These are phyloP conservation scores for Meloidogyne hapla DNA, from an alignment of 1,140 invertebrate genomes.

Conservation along the genomic window DNA sequence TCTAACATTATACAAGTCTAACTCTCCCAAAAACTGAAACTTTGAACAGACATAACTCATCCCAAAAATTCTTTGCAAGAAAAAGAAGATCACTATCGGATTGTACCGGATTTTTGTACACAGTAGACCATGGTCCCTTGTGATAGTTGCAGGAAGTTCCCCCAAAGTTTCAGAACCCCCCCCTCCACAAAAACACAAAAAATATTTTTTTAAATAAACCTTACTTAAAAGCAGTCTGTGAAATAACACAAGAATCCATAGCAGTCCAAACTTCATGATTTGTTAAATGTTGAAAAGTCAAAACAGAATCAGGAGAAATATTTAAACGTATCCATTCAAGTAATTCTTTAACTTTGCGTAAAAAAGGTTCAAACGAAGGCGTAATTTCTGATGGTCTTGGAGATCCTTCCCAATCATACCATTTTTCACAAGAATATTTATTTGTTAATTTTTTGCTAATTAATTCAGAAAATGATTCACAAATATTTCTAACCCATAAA, in stretches of 20 bases:
- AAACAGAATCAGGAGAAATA: conserved; percentile 43
- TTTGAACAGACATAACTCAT: too few species aligned
- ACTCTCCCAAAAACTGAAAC: too few species aligned
- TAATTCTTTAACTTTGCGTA: conserved; percentile 30
- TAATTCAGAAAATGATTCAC: conserved; percentile 34
- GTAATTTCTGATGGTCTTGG: conserved; percentile 38
- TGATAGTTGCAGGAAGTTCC: too few species aligned
- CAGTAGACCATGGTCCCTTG: too few species aligned
- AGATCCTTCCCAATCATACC: conserved; percentile 16
- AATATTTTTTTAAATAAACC: background rate
- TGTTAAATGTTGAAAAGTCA: conserved; percentile 41
- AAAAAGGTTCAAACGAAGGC: conserved; percentile 38
- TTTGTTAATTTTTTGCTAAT: conserved; percentile 30
- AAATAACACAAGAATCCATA: conserved; percentile 29
- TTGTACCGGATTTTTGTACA: too few species aligned
- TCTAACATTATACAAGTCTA: too few species aligned
- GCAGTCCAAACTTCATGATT: conserved; percentile 47
- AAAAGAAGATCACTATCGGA: too few species aligned
- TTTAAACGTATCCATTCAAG: conserved; percentile 38
- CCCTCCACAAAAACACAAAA: too few species aligned
- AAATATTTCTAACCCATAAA: conserved; percentile 31
- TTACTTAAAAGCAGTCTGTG: conserved; percentile 40
- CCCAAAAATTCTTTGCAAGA: too few species aligned
- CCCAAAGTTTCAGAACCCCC: too few species aligned
- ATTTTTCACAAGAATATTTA: conserved; percentile 33